Evolutionary conservation across 2,113 vertebrate species (phyloP), one percentile per base, ranked within the genome.

Genomic region (Gavialis gangeticus): DNA sequence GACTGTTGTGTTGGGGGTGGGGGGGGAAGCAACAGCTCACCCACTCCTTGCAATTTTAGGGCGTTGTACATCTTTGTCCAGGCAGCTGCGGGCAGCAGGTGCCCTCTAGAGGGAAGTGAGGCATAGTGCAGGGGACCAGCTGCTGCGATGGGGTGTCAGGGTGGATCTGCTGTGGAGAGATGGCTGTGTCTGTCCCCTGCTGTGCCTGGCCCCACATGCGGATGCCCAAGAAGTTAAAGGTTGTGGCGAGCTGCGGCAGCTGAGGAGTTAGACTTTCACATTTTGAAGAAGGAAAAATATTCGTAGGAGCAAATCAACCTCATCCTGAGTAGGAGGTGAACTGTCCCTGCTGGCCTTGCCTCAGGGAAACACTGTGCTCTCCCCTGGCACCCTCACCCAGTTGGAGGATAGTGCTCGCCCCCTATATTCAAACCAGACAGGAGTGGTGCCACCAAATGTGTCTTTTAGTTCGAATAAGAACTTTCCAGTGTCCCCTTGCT

Each of bases 51-150:
- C 54, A 10, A 7, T 69, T 57, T 46, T 77, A 59, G 93, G 82
- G 85, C 89, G 25, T 79, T 92, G 95, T 79, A 84, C 88, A 17
- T 54, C 79, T 89, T 92, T 92, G 85, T 91, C 78, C 77, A n/a
- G 5, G 21, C 46, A 17, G 76, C 62, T 14, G 69, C 21, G 57
- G 13, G 25, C 14, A 25, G 19, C 63, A 34, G 7, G 69, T 77
- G 79, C 89, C 92, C 87, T 58, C 92, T 90, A 57, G 84, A 37
- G 64, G 58, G 57, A 46, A 21, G n/a, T 16, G 19, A n/a, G 11
- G 5, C 57, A 10, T 67, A 57, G 2, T 11, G 84, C 87, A 83
- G 60, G 27, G 25, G 30, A 84, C 75, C 64, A 30, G 3, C 55
- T 18, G 4, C 57, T 63, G 84, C 85, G 80, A 67, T 58, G 75